These are phyloP conservation scores for Drosophila varians DNA, from an alignment of 1,140 invertebrate genomes.

Conservation along the genomic window DNA sequence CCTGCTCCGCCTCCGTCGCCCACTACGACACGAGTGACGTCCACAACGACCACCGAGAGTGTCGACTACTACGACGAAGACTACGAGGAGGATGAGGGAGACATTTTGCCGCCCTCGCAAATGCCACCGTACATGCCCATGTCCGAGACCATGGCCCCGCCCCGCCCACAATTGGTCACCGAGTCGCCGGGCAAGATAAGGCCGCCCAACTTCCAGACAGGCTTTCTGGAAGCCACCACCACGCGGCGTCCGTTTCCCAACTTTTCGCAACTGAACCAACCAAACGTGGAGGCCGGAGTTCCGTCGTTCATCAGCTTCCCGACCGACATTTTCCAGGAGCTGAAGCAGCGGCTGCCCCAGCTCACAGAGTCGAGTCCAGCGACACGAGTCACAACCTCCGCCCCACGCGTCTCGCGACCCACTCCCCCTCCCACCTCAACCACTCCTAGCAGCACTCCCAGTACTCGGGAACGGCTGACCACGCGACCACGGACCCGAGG, in stretches of 20 bases:
- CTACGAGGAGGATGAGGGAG: slow-evolving; percentile 84
- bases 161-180: slow-evolving; percentile 55
- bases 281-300: slow-evolving; percentile 44
- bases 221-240: slow-evolving; percentile 71
- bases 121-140: slow-evolving; percentile 86
- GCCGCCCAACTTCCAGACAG: slow-evolving; percentile 46
- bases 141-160: slow-evolving; percentile 84
- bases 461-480: slow-evolving; percentile 53
- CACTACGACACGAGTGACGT: slow-evolving; percentile 1
- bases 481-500: slow-evolving; percentile 62
- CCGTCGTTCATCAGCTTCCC: slow-evolving; percentile 81
- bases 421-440: slow-evolving; percentile 55
- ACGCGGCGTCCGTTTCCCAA: slow-evolving; percentile 66
- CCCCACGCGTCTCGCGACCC: slow-evolving; percentile 57
- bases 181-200: slow-evolving; percentile 17
- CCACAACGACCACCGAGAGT: slow-evolving; percentile 40
- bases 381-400: slow-evolving; percentile 64
- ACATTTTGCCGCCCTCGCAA: slow-evolving; percentile 84
- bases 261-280: slow-evolving; percentile 47
- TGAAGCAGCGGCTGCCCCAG: slow-evolving; percentile 65
- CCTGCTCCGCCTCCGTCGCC: background rate
- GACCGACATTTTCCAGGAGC: slow-evolving; percentile 79
- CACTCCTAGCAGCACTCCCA: slow-evolving; percentile 60
- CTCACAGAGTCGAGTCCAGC: slow-evolving; percentile 51
- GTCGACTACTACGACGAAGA: slow-evolving; percentile 73